Conservation (phyloP, 2,888 invertebrate species). For the Bursaphelenchus okinawaensis region DNA sequence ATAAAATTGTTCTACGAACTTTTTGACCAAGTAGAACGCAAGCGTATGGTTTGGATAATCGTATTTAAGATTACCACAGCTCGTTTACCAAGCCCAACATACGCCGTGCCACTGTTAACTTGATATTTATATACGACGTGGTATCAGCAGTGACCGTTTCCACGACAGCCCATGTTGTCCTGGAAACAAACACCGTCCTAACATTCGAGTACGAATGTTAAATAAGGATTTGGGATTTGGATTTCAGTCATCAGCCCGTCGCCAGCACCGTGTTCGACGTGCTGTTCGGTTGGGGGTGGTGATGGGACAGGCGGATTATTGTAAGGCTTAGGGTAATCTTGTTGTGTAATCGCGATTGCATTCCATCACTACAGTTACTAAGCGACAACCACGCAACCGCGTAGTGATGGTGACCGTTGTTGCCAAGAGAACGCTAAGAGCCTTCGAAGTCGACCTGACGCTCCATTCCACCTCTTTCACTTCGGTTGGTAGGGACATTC, state of each 20-base stretch:
- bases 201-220: neutral
- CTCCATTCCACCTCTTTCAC: neutral
- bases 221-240: neutral
- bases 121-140: neutral
- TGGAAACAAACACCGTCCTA: constrained; percentile 6
- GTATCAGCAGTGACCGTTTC: constrained; percentile 2
- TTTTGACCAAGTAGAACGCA: too few relatives aligned
- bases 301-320: neutral
- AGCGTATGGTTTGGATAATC: too few relatives aligned
- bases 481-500: neutral
- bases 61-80: too few relatives aligned
- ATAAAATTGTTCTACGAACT: too few relatives aligned
- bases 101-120: too few relatives aligned
- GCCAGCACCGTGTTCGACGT: neutral
- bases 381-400: neutral
- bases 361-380: neutral
- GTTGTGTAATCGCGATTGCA: neutral
- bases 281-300: neutral
- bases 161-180: constrained; percentile 7
- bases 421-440: neutral
- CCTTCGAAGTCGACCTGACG: neutral
- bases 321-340: neutral
- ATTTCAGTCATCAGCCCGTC: neutral
- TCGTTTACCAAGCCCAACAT: too few relatives aligned
- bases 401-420: neutral